A percentile compares a stretch with the other conserved stretches of the same genome.
These are phyloP conservation scores for Ranitomeya imitator DNA, from an alignment of 2,113 vertebrate genomes.

Conservation along the genomic window DNA sequence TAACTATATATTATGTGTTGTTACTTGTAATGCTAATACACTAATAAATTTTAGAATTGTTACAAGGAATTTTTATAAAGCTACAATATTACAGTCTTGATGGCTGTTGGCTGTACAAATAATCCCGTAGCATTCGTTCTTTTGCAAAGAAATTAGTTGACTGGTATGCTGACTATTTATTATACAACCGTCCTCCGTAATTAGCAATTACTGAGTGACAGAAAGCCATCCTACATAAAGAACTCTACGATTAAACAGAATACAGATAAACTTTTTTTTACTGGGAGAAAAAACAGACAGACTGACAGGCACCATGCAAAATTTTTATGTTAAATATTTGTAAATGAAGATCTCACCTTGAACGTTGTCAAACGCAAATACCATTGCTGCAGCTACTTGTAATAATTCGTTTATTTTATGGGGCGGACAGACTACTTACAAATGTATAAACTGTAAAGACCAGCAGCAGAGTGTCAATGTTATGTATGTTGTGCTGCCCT, in stretches of 20 bases:
- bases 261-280: neutral
- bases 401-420: too few species aligned
- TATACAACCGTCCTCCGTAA: constrained; percentile 6
- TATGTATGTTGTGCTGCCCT: too few species aligned
- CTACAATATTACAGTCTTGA: neutral
- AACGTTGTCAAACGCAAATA: neutral
- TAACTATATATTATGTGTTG: too few species aligned
- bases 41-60: neutral
- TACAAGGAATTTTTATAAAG: constrained; percentile 1
- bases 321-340: neutral
- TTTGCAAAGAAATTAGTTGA: neutral
- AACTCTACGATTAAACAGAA: neutral
- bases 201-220: constrained; percentile 12
- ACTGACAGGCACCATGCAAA: constrained; percentile 9
- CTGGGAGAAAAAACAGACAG: neutral
- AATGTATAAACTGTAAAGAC: too few species aligned
- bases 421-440: too few species aligned
- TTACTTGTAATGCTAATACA: neutral
- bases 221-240: neutral
- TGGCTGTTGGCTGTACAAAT: neutral
- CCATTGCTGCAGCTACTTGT: neutral
- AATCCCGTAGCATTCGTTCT: neutral
- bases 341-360: neutral
- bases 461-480: too few species aligned
- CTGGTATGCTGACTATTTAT: constrained; percentile 21